Conservation (phyloP, 92 coral and sea anemone species). For the Heteractis magnifica region DNA sequence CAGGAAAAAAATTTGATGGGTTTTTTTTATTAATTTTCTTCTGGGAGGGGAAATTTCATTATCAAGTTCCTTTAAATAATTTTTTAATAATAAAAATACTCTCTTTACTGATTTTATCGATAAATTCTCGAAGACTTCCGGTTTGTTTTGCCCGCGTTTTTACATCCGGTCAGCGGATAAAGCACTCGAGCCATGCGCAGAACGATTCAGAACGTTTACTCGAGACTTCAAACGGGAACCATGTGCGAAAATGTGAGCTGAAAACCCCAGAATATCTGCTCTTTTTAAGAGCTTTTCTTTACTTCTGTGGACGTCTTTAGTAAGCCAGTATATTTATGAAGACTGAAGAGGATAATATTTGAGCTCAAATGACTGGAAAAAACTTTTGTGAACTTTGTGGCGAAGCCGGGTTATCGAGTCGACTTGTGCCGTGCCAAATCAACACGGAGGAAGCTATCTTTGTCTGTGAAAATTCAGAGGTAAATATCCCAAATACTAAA, state of each 20-base stretch:
- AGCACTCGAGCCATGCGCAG: conserved; percentile 16
- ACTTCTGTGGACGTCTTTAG: neutral
- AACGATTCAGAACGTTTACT: conserved; percentile 53
- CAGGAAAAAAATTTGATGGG: no score
- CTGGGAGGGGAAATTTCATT: no score
- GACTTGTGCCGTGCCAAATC: conserved; percentile 59
- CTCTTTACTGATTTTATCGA: no score
- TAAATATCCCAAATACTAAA: conserved; percentile 18
- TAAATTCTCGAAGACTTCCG: neutral
- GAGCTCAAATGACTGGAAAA: conserved; percentile 21
- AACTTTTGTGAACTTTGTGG: conserved; percentile 73
- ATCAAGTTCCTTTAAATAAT: no score
- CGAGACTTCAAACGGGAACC: conserved; percentile 18
- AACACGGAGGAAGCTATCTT: conserved; percentile 89
- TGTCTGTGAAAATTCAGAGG: conserved; percentile 85
- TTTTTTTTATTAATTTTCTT: no score
- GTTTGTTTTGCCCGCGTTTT: neutral
- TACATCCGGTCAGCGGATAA: conserved; percentile 10
- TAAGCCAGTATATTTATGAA: neutral
- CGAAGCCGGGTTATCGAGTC: conserved; percentile 62
- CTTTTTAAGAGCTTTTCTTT: neutral
- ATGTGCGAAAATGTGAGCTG: conserved; percentile 37
- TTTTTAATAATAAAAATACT: no score
- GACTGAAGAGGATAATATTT: neutral
- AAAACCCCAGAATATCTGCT: conserved; percentile 1